Base-by-base conservation (phyloP, 2,888 invertebrate species). In the Hypercompe scribonia region DNA sequence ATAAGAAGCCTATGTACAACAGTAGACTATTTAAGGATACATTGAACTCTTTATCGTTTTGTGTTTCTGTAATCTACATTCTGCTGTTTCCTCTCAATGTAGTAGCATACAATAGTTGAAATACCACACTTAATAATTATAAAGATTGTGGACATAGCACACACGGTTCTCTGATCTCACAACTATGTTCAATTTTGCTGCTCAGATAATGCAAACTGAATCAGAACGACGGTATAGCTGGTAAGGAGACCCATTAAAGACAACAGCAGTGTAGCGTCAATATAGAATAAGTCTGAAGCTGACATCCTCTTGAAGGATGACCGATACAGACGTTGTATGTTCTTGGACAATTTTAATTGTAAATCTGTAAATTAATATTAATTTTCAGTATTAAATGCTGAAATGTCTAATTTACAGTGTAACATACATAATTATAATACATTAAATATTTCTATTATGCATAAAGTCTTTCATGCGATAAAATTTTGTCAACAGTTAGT, bases 291-390 rank as follows among this genome's bases (percentile, higher is more conserved):
- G 5, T 80, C 78, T n/a, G 79, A 84, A 0, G 78, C 75, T 18
- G 68, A 74, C 66, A 84, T 76, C 69, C 79, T 81, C 18, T 58
- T 70, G 65, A 81, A 83, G 0, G 72, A 68, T 0, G 71, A 66
- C 2, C 39, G 72, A n/a, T 79, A 75, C 18, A 82, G 1, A 11
- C 86, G 81, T n/a, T 36, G 46, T 10, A 84, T 61, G 65, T 86
- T 86, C 70, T 86, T 86, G 39, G 71, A 81, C 7, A 81, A 21
- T 50, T 68, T 77, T 31, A 42, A 80, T 15, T 76, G 64, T 11
- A 39, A 67, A 67, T 65, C 81, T 84, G 76, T 39, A 28, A 36
- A 68, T 31, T 39, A 1, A 50, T 33, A 15, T 61, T 54, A 24
- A 0, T 36, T 31, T 24, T 24, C 2, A 50, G 24, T 7, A 46